phyloP scores from a whole-genome alignment of 1,140 invertebrate species.

The Zophobas atratus region DNA sequence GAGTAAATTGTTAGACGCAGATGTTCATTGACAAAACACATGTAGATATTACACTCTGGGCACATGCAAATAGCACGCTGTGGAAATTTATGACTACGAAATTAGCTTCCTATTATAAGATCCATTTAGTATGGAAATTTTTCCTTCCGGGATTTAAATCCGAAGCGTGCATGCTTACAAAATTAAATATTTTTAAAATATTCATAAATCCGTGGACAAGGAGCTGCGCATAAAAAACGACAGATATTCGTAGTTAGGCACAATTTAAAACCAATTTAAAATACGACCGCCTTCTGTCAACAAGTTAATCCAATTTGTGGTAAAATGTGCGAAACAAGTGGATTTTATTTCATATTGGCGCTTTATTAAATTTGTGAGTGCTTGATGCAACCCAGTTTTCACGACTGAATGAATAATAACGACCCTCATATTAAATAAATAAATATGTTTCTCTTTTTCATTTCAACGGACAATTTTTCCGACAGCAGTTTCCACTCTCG shows the following conservation, averaged over 20 bases:
- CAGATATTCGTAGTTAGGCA: no score
- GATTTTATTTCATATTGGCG: slow-evolving; percentile 4
- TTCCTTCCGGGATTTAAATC: not conserved
- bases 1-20: slow-evolving; percentile 34
- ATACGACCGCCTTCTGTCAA: no score
- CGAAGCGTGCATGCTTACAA: not conserved
- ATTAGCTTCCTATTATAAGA: not conserved
- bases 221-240: not conserved
- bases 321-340: not conserved
- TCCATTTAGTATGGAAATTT: not conserved
- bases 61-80: slow-evolving; percentile 17
- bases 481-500: no score
- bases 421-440: no score
- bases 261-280: no score
- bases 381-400: no score
- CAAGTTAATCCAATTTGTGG: no score
- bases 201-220: not conserved
- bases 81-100: slow-evolving; percentile 9
- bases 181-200: not conserved
- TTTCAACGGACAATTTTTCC: no score
- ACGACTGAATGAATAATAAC: no score
- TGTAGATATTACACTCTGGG: slow-evolving; percentile 10
- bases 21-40: slow-evolving; percentile 33
- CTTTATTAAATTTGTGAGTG: not conserved
- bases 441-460: no score